phyloP scores from a whole-genome alignment of 2,797 vertebrate species.

The Potorous gilbertii region DNA sequence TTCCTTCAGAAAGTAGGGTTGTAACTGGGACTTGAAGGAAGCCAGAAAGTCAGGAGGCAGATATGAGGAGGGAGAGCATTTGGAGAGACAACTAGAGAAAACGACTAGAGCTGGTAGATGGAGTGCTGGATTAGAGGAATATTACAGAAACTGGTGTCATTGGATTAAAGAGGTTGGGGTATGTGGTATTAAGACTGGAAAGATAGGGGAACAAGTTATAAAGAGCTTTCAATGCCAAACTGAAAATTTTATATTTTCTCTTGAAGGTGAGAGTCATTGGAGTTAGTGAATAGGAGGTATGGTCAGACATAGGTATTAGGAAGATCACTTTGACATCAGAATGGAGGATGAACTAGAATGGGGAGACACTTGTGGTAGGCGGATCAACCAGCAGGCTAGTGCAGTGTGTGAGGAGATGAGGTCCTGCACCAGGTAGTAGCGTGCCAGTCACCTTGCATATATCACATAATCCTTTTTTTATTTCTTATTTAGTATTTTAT shows the following conservation, averaged over 20 bases:
- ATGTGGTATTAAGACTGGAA: neutral
- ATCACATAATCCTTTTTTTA: neutral
- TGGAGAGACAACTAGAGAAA: neutral
- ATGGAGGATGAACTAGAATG: neutral
- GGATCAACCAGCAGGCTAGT: neutral
- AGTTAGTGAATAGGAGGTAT: neutral
- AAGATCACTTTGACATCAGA: neutral
- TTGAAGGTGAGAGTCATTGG: neutral
- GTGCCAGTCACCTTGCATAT: neutral
- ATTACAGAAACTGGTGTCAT: neutral
- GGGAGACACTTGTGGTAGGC: neutral
- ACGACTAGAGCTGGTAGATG: neutral
- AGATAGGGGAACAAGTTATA: neutral
- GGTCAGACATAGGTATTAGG: neutral
- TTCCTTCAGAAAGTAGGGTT: neutral
- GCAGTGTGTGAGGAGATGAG: neutral
- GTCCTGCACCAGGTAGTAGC: neutral
- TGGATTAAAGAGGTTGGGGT: neutral
- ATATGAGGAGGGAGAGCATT: neutral
- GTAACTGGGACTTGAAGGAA: neutral
- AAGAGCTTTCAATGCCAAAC: neutral
- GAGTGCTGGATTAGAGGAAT: neutral
- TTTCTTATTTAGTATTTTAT: neutral
- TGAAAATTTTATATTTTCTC: neutral
- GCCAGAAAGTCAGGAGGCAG: neutral